Evolutionary conservation across 2,113 vertebrate species (phyloP).

Genomic region (Phalacrocorax carbo): DNA sequence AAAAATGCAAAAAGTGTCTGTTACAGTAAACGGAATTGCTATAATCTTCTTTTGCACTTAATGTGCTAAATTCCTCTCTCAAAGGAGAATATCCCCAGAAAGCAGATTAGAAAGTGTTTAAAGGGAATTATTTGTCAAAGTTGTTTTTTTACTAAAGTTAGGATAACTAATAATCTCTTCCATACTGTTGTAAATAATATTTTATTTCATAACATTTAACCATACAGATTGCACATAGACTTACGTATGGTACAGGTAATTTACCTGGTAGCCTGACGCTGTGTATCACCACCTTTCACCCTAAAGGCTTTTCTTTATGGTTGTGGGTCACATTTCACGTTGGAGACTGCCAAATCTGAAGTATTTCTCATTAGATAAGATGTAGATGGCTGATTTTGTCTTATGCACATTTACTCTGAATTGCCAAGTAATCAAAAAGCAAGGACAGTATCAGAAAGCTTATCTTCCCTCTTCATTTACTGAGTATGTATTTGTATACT

Average conservation of each 20-base stretch:
- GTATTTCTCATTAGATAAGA: neutral
- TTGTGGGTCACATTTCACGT: neutral
- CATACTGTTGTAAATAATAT: neutral
- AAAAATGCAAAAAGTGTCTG: slow-evolving; percentile 35
- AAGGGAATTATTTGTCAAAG: slow-evolving; percentile 65
- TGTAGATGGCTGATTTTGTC: neutral
- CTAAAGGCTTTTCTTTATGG: neutral
- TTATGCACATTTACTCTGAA: neutral
- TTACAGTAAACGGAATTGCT: slow-evolving; percentile 54
- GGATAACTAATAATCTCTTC: slow-evolving; percentile 39
- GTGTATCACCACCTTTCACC: neutral
- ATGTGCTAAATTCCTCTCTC: slow-evolving; percentile 64
- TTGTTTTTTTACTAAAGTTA: slow-evolving; percentile 37
- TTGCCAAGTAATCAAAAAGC: neutral
- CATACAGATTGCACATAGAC: neutral
- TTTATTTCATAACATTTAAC: neutral
- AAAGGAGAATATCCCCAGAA: slow-evolving; percentile 68
- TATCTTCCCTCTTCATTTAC: neutral
- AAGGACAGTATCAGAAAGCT: neutral
- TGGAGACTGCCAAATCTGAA: neutral
- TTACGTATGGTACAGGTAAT: neutral
- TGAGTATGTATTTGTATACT: neutral
- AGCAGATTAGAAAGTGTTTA: slow-evolving; percentile 72
- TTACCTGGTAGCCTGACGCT: neutral
- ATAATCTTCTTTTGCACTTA: slow-evolving; percentile 70